phyloP scores from a whole-genome alignment of 2,113 vertebrate species.

The Cyanoderma ruficeps region DNA sequence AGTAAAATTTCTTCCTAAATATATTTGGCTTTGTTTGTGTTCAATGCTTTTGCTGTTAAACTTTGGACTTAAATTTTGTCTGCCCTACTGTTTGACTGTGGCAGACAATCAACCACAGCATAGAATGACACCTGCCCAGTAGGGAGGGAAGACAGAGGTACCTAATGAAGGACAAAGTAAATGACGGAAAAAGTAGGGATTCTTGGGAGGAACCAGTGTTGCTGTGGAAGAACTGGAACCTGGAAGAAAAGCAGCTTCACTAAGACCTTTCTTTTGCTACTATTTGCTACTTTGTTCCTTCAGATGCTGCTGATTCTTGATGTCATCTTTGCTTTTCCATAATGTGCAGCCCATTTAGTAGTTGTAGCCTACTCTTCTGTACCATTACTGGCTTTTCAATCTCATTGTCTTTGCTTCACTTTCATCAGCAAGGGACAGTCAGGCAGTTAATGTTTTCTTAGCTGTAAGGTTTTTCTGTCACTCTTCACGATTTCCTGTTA shows the following conservation, averaged over 20 bases:
- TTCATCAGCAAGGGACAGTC: neutral
- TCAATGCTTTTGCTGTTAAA: neutral
- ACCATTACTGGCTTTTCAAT: neutral
- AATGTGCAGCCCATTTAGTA: neutral
- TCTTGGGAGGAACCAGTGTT: neutral
- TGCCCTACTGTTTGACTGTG: neutral
- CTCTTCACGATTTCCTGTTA: neutral
- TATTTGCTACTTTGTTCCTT: neutral
- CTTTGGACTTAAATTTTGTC: neutral
- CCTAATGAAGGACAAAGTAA: neutral
- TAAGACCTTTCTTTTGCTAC: neutral
- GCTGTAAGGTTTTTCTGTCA: neutral
- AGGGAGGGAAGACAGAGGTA: neutral
- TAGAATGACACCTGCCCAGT: neutral
- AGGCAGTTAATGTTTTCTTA: neutral
- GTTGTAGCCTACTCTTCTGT: neutral
- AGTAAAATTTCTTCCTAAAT: neutral
- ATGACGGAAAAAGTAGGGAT: neutral
- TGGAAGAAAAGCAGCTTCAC: neutral
- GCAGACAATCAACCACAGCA: neutral
- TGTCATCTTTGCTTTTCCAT: neutral
- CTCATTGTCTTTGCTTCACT: neutral
- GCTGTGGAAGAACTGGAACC: neutral
- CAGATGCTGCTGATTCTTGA: neutral
- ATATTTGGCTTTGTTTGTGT: neutral